Evolutionary conservation across 2,113 vertebrate genomes (phyloP), one percentile per base, ranked within the genome.

Genomic region (Pardalotus punctatus): DNA sequence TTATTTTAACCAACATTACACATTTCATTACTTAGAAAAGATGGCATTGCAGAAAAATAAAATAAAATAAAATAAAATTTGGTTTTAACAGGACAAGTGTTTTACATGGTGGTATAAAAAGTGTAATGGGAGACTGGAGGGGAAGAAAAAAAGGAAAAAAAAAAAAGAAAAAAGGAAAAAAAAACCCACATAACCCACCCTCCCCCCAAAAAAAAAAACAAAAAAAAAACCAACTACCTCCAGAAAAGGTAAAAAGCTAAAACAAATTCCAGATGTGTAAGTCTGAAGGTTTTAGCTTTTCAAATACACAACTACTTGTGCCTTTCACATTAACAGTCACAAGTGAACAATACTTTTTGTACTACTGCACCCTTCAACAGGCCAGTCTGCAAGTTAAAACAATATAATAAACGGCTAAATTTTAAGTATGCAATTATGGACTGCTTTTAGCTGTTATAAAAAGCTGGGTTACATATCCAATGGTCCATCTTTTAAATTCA

Each of bases 401-500:
- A 71, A 82, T 57, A 76, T 56, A 76, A 83, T 40, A 74, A 93
- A 85, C 22, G 58, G 48, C 89, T 94, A 93, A 91, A 71, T 24
- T 22, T 0, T 86, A 96, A 90, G 27, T 87, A 96, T 56, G 81
- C 77, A 76, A 65, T 77, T 77, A 93, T 22, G 71, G 91, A 50
- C 47, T 58, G 76, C 64, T 92, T 91, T 90, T 18, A 93, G 80
- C n/a, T 72, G 50, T 78, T 77, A 72, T 9, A 88, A 89, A 85
- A 95, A 58, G 61, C 78, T 69, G 29, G 2, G 57, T 94, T 94
- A 98, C 50, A 78, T 33, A 40, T 67, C 81, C 64, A 96, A 58
- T 5, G 93, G 91, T 65, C 98, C 97, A 22, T 95, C 98, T 80
- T 62, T 95, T 8, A 96, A 98, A 95, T 85, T 98, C 97, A 98